Conservation (phyloP, 2,888 invertebrate species). For the Neuroscelio doddi region DNA sequence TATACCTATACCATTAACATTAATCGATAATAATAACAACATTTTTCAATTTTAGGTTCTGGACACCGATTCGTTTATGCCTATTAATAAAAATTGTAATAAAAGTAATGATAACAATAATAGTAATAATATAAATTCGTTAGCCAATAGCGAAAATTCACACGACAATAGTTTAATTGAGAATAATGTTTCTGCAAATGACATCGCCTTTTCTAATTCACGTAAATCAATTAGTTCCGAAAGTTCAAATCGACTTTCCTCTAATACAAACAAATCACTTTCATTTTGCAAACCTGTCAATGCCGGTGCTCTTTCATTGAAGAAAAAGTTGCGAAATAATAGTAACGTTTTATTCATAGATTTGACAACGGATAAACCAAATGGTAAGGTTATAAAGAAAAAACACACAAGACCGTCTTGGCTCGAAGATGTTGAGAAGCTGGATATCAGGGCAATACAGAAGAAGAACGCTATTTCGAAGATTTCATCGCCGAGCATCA, state of each 20-base stretch:
- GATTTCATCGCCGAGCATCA: neutral
- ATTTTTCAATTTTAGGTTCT: neutral
- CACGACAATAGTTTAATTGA: constrained; percentile 8
- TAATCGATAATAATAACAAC: neutral
- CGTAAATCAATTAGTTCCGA: no score
- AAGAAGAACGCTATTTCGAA: neutral
- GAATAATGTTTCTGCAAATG: constrained; percentile 6
- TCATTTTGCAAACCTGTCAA: neutral
- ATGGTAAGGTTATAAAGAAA: constrained; percentile 15
- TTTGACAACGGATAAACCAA: constrained; percentile 20
- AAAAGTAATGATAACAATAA: neutral
- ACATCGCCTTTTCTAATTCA: neutral
- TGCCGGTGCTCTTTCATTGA: neutral
- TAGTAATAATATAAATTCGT: constrained; percentile 4
- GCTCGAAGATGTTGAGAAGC: constrained; percentile 17
- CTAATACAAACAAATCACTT: neutral
- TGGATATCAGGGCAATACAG: neutral
- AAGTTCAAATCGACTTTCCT: no score
- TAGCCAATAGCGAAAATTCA: constrained; percentile 6
- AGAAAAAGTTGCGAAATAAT: constrained; percentile 18
- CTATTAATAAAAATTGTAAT: constrained; percentile 4
- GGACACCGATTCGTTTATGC: neutral
- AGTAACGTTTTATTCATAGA: constrained; percentile 31
- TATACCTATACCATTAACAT: neutral
- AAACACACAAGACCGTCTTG: constrained; percentile 12